Conservation (phyloP, 2,888 invertebrate species). For the Plagodis pulveraria region DNA sequence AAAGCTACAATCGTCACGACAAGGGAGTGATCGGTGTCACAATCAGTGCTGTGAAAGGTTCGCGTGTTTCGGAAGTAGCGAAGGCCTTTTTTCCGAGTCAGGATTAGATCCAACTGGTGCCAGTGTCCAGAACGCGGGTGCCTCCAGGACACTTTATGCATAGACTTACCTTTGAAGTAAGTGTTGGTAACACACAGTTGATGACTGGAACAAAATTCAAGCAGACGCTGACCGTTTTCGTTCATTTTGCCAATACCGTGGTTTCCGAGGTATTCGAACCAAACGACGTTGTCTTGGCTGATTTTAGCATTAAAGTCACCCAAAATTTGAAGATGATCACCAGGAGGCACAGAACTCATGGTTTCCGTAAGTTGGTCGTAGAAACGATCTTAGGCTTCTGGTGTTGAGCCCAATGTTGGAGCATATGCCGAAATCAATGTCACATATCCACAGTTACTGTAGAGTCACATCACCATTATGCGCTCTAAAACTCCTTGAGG, state of each 20-base stretch:
- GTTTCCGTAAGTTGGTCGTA: slow-evolving; percentile 10
- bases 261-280: slow-evolving; percentile 16
- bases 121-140: slow-evolving; percentile 34
- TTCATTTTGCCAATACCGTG: slow-evolving; percentile 28
- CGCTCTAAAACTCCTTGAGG: slow-evolving; percentile 19
- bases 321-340: slow-evolving; percentile 18
- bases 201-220: slow-evolving; percentile 27
- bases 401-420: slow-evolving; percentile 20
- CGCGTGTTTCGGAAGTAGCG: slow-evolving; percentile 15
- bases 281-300: slow-evolving; percentile 6
- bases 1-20: slow-evolving; percentile 2
- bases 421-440: slow-evolving; percentile 26
- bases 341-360: slow-evolving; percentile 1
- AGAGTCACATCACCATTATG: slow-evolving; percentile 19
- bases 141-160: slow-evolving; percentile 34
- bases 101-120: slow-evolving; percentile 27
- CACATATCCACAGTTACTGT: slow-evolving; percentile 9
- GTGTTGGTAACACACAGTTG: slow-evolving; percentile 29
- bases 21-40: slow-evolving; percentile 26
- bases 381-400: slow-evolving; percentile 16
- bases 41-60: slow-evolving; percentile 24
- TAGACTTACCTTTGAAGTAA: slow-evolving; percentile 15
- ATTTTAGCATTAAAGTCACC: slow-evolving; percentile 21
- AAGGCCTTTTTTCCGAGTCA: not conserved
- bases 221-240: slow-evolving; percentile 29